Evolutionary conservation across 2,113 vertebrate genomes (phyloP).

Genomic region (Melanostigma gelatinosum): DNA sequence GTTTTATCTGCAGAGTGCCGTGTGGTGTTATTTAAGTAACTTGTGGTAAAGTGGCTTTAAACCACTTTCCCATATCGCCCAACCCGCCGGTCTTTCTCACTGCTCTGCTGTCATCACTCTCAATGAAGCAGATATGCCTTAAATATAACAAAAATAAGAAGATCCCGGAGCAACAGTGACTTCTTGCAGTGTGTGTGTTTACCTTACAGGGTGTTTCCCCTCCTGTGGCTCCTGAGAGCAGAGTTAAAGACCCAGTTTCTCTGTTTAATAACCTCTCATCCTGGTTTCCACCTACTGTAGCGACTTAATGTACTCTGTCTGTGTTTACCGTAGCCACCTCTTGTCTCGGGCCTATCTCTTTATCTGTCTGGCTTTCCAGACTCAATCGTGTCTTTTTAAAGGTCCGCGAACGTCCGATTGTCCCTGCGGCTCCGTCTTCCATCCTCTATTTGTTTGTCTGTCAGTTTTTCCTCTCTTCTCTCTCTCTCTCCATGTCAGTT

Average conservation of each 20-base stretch:
- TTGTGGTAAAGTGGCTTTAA: constrained; percentile 43
- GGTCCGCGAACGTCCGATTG: constrained; percentile 5
- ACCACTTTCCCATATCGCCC: constrained; percentile 30
- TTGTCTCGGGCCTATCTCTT: constrained; percentile 38
- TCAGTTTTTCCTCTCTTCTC: not conserved
- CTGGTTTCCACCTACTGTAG: constrained; percentile 45
- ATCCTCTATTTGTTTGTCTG: not conserved
- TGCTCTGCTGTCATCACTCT: constrained; percentile 33
- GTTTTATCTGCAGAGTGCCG: constrained; percentile 15
- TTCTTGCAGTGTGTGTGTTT: constrained; percentile 38
- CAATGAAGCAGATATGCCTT: constrained; percentile 21
- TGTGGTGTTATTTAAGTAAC: not conserved
- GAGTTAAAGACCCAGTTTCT: constrained; percentile 53
- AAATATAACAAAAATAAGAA: not conserved
- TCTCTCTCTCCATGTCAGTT: not conserved
- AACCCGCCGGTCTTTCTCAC: not conserved
- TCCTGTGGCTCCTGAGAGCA: constrained; percentile 26
- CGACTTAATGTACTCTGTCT: constrained; percentile 27
- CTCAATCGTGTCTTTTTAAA: constrained; percentile 22
- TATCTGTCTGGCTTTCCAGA: constrained; percentile 37
- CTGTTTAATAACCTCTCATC: constrained; percentile 56
- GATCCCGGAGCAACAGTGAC: not conserved
- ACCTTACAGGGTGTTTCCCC: constrained; percentile 32
- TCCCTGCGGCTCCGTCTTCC: not conserved
- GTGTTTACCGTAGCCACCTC: constrained; percentile 47